Evolutionary conservation across 1,140 invertebrate species (phyloP), one percentile per base, ranked within the genome.

Genomic region (Hestina assimilis): DNA sequence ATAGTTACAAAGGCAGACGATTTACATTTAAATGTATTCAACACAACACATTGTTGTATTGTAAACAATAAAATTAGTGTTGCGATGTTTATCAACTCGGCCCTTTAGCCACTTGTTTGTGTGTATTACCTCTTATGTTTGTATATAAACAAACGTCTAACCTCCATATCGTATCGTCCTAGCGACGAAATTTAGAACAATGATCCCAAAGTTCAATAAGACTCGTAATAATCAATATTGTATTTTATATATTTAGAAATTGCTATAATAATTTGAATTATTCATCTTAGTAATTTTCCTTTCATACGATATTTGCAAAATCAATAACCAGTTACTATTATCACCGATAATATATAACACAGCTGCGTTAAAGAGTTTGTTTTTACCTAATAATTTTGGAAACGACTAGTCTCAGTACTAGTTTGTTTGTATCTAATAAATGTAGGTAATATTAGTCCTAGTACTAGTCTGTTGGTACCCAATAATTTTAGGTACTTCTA

Each of bases 51-150:
- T 71, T 79, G 79, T 79, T 76, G 64, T 58, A 38, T 38, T 60
- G 63, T 72, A 77, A 73, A 84, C 81, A 84, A 79, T 81, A 66
- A 79, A 70, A 71, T 61, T 71, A 63, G 64, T 67, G 66, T 69
- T 66, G 66, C 63, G 48, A 14, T 82, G 72, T 85, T 85, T 85
- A 66, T 76, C 70, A 85, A 83, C 75, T 77, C 20, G 52, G 72
- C 77, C 79, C 77, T 81, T n/a, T 77, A 42, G 47, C 59, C 61
- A 59, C 63, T 72, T 69, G 59, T 63, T 63, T 75, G 53, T 72
- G 46, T 26, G 7, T 9, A 46, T 59, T 63, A 58, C 58, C 57
- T 62, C 50, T 41, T 24, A 41, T 45, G 29, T 47, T 47, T 40
- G 38, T 47, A 60, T 33, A 66, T 55, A 70, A 69, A 69, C 59